Percentiles rank a stretch among this genome's conserved stretches.
These are phyloP conservation scores for Tetranychus piercei DNA, from an alignment of 2,888 invertebrate species.

Conservation along the genomic window DNA sequence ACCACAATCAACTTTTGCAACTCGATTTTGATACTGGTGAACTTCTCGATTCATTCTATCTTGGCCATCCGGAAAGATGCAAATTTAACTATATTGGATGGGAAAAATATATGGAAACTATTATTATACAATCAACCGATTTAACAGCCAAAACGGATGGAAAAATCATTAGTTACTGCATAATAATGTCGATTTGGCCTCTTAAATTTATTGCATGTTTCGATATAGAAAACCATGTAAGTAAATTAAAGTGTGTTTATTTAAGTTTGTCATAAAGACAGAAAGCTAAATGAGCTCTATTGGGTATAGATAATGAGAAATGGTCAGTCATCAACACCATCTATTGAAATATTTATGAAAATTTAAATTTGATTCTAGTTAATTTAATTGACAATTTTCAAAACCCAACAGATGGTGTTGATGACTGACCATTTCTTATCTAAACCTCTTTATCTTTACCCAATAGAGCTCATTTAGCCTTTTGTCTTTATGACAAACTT, in stretches of 20 bases:
- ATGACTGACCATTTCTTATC: too few species aligned
- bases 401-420: too few species aligned
- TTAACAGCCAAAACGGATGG: background rate
- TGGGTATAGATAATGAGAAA: too few species aligned
- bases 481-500: background rate
- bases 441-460: too few species aligned
- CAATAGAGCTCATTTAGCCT: too few species aligned
- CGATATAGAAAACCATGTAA: background rate
- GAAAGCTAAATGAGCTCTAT: too few species aligned
- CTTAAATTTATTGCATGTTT: background rate
- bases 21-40: constrained; percentile 3
- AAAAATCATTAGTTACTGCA: background rate
- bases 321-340: too few species aligned
- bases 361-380: too few species aligned
- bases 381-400: too few species aligned
- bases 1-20: background rate
- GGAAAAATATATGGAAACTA: background rate
- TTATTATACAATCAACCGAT: background rate
- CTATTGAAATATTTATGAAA: too few species aligned
- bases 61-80: background rate
- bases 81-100: background rate
- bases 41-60: background rate
- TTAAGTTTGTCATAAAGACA: background rate
- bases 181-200: background rate
- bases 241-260: background rate